Percentiles rank a stretch among this genome's conserved stretches.
These are phyloP conservation scores for Sebastes melanostomus DNA, from an alignment of 2,797 vertebrate genomes.

Conservation along the genomic window DNA sequence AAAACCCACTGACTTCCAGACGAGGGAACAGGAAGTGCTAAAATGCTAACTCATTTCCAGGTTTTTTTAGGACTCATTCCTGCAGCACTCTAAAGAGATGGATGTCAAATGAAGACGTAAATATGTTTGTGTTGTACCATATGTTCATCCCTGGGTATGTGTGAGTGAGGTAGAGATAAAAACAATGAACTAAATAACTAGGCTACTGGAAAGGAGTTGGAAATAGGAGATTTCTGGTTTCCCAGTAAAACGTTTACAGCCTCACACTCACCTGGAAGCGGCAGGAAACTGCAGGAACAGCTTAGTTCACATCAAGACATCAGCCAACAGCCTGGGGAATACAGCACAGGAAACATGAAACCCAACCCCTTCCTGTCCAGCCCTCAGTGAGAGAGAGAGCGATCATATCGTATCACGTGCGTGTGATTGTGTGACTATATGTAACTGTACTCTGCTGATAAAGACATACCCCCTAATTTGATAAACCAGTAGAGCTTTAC, in stretches of 20 bases:
- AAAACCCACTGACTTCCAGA: too few species aligned
- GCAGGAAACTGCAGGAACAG: conserved; percentile 47
- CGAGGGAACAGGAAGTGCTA: too few species aligned
- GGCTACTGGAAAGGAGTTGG: background rate
- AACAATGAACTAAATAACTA: background rate
- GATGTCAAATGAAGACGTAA: background rate
- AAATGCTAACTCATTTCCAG: too few species aligned
- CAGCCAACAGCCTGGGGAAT: conserved; percentile 51
- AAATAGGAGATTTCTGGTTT: conserved; percentile 32
- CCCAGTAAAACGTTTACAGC: conserved; percentile 16
- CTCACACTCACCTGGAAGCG: conserved; percentile 57
- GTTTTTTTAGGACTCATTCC: too few species aligned
- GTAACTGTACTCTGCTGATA: background rate
- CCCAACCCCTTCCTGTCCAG: conserved; percentile 60
- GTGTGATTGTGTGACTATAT: background rate
- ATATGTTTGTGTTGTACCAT: background rate
- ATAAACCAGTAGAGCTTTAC: background rate
- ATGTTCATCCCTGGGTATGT: background rate
- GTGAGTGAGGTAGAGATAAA: background rate
- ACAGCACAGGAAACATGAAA: conserved; percentile 64
- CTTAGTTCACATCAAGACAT: conserved; percentile 47
- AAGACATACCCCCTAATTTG: background rate
- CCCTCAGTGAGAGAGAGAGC: background rate
- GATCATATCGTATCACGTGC: conserved; percentile 15
- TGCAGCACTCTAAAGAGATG: too few species aligned